phyloP scores from a whole-genome alignment of 2,888 invertebrate species.

The Charanyca ferruginea region DNA sequence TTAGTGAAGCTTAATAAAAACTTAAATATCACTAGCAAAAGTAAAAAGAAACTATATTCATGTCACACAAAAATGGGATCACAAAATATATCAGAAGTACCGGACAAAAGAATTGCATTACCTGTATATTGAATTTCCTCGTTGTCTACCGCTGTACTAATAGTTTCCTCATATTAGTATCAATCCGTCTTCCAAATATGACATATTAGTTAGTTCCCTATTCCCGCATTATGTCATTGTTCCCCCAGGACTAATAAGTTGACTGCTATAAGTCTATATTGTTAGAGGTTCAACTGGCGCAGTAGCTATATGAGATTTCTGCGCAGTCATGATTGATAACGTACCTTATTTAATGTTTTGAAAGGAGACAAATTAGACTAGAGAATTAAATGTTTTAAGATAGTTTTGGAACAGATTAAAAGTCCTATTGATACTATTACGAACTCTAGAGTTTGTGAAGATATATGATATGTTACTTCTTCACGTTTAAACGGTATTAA shows the following conservation, averaged over 20 bases:
- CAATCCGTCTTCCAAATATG: conserved; percentile 36
- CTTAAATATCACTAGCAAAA: not conserved
- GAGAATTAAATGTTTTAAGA: not conserved
- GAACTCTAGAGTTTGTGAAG: too few species aligned
- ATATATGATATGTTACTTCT: too few species aligned
- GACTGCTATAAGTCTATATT: not conserved
- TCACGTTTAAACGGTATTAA: too few species aligned
- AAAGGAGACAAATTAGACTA: not conserved
- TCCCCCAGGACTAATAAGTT: conserved; percentile 43
- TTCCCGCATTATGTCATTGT: conserved; percentile 7
- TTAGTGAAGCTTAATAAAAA: not conserved
- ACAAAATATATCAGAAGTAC: conserved; percentile 1
- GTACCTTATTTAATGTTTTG: conserved; percentile 4
- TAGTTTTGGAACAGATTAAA: not conserved
- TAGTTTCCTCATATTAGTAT: conserved; percentile 37
- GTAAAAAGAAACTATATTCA: not conserved
- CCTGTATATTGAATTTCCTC: conserved; percentile 1
- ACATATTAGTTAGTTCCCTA: conserved; percentile 18
- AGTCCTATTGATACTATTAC: too few species aligned
- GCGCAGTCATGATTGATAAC: conserved; percentile 1
- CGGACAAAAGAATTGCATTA: conserved; percentile 2
- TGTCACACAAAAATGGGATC: not conserved
- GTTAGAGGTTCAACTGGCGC: conserved; percentile 6
- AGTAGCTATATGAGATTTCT: conserved; percentile 4
- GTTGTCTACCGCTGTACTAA: conserved; percentile 8